A percentile compares a stretch with the other conserved stretches of the same genome.
phyloP scores from a whole-genome alignment of 2,888 invertebrate genomes.

The Dascillus cervinus region DNA sequence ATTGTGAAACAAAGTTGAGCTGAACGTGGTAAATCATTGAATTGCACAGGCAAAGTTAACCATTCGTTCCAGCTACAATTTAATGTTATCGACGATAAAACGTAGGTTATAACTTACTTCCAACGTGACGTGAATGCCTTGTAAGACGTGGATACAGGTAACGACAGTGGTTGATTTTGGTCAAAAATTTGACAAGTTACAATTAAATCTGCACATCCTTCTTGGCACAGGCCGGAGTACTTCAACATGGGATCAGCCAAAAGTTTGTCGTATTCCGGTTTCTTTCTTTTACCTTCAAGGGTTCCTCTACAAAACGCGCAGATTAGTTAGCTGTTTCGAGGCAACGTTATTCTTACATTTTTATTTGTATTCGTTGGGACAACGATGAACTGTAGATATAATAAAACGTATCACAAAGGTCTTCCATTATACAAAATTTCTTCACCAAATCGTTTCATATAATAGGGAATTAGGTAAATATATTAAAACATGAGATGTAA shows the following conservation, averaged over 20 bases:
- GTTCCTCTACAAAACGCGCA: conserved; percentile 62
- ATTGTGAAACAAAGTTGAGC: conserved; percentile 82
- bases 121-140: conserved; percentile 88
- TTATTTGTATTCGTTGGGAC: conserved; percentile 78
- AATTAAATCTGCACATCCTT: conserved; percentile 78
- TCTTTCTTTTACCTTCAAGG: conserved; percentile 80
- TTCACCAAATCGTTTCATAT: no score
- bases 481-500: no score
- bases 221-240: conserved; percentile 81
- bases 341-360: conserved; percentile 68
- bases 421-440: conserved; percentile 65
- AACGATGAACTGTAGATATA: conserved; percentile 90
- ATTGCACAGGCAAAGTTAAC: conserved; percentile 84
- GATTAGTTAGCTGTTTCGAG: background rate
- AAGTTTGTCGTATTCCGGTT: conserved; percentile 82
- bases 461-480: no score
- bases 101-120: conserved; percentile 58
- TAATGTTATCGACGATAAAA: conserved; percentile 9
- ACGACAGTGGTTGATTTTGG: conserved; percentile 70
- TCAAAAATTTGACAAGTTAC: conserved; percentile 81
- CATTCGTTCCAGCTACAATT: conserved; percentile 91
- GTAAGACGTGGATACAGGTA: conserved; percentile 84
- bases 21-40: conserved; percentile 83
- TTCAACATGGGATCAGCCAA: conserved; percentile 82
- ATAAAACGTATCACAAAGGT: conserved; percentile 71